Conservation (phyloP, 2,888 invertebrate genomes). For the Lysandra coridon region DNA sequence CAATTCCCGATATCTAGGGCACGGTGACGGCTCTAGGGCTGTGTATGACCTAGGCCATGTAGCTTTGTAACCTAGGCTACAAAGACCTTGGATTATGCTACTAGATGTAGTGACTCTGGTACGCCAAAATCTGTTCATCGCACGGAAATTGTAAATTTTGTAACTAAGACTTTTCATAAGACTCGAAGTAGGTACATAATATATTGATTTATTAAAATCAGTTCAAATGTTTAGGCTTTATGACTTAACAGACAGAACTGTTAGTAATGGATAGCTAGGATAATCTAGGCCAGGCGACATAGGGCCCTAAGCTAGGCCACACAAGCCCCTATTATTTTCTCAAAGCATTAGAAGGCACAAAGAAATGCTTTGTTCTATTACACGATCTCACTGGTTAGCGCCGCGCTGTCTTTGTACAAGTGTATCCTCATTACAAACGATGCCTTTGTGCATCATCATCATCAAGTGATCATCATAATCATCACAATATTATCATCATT, state of each 20-base stretch:
- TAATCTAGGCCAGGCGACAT: not conserved
- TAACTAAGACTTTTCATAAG: too few relatives aligned
- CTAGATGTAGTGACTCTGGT: too few relatives aligned
- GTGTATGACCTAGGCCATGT: not conserved
- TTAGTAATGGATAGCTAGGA: not conserved
- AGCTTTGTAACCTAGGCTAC: not conserved
- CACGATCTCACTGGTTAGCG: not conserved
- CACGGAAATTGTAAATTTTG: too few relatives aligned
- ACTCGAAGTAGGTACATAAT: too few relatives aligned
- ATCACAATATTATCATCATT: not conserved
- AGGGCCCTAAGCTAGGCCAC: not conserved
- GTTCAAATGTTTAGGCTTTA: too few relatives aligned
- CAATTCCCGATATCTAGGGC: constrained; percentile 9
- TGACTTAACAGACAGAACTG: too few relatives aligned
- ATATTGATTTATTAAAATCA: too few relatives aligned
- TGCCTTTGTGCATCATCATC: not conserved
- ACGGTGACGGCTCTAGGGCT: not conserved
- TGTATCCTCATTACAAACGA: not conserved
- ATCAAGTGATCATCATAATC: not conserved
- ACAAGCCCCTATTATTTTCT: not conserved
- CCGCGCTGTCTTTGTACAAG: not conserved
- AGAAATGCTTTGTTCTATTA: constrained; percentile 29
- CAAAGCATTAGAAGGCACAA: constrained; percentile 25
- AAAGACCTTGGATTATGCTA: too few relatives aligned
- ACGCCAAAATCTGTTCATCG: too few relatives aligned